Conservation (phyloP, 1,140 invertebrate genomes). For the Eupeodes corollae region DNA sequence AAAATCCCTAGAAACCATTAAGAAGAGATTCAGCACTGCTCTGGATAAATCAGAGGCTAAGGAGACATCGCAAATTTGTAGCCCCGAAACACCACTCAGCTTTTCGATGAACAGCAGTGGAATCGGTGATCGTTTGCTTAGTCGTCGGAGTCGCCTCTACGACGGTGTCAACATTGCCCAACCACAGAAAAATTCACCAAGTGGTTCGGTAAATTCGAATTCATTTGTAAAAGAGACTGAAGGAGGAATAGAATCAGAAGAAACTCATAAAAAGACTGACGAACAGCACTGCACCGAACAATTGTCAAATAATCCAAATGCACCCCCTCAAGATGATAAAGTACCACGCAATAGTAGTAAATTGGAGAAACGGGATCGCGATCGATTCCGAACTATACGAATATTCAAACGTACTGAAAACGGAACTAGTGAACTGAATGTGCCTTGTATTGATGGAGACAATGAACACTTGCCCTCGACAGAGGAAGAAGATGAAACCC, state of each 20-base stretch:
- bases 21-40: constrained; percentile 19
- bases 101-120: constrained; percentile 7
- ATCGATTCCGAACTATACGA: constrained; percentile 36
- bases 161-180: constrained; percentile 30
- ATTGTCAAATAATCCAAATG: neutral
- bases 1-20: constrained; percentile 32
- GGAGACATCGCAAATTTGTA: too few relatives aligned
- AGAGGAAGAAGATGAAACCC: neutral
- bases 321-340: neutral
- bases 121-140: constrained; percentile 24
- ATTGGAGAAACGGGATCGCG: constrained; percentile 25
- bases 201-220: constrained; percentile 17
- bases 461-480: neutral
- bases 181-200: constrained; percentile 7
- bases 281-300: neutral
- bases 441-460: constrained; percentile 27
- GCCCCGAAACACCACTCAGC: too few relatives aligned
- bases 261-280: constrained; percentile 2
- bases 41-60: too few relatives aligned
- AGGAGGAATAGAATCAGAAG: neutral
- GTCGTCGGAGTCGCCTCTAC: constrained; percentile 29
- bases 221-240: constrained; percentile 26
- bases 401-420: constrained; percentile 16
- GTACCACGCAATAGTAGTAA: constrained; percentile 16
- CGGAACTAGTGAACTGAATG: constrained; percentile 7